Conservation (phyloP, 2,797 vertebrate genomes). For the Sciurus vulgaris region DNA sequence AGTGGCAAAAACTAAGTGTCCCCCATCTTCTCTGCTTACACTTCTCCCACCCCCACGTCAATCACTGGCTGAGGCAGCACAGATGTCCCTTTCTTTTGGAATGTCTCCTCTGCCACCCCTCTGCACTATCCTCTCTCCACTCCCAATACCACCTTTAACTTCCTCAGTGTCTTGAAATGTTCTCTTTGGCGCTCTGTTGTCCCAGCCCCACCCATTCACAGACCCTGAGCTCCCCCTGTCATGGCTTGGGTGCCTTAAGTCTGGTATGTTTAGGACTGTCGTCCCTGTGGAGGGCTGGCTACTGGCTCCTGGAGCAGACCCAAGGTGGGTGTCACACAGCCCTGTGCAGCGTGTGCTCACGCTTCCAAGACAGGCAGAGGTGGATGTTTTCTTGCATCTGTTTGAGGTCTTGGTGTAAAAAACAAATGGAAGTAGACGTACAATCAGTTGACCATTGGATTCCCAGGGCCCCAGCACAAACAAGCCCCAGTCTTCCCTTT, state of each 20-base stretch:
- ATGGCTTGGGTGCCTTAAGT: background rate
- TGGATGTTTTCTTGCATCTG: background rate
- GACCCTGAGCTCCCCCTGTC: background rate
- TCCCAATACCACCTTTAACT: background rate
- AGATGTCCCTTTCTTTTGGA: background rate
- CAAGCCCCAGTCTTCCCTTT: background rate
- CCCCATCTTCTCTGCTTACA: background rate
- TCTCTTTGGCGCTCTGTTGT: background rate
- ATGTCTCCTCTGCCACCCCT: too few species aligned
- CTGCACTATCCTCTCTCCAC: too few species aligned
- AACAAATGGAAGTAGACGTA: background rate
- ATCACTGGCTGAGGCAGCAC: background rate
- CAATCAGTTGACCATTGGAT: background rate
- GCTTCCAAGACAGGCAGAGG: too few species aligned
- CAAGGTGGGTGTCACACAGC: background rate
- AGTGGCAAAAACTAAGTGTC: background rate
- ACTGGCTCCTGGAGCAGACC: background rate
- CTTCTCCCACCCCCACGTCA: background rate
- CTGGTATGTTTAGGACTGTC: background rate
- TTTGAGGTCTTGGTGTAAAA: background rate
- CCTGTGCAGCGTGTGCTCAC: background rate
- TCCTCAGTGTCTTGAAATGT: background rate
- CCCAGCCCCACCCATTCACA: background rate
- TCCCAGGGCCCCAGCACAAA: background rate
- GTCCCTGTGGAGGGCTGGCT: background rate